Percentiles rank a stretch among this genome's conserved stretches.
Conservation (phyloP, 2,113 vertebrate genomes). For the Chascanopsetta lugubris region DNA sequence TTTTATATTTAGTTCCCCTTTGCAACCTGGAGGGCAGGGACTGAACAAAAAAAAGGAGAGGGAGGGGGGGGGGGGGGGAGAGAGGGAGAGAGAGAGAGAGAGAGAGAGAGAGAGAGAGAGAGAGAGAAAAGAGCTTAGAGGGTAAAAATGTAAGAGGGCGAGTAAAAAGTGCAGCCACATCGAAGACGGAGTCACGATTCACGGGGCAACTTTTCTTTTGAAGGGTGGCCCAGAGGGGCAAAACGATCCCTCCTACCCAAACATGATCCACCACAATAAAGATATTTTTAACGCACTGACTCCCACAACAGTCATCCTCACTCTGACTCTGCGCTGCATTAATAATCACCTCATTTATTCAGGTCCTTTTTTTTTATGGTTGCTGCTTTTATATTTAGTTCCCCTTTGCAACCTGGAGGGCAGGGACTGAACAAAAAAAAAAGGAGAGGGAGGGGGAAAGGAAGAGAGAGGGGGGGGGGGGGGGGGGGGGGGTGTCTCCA, state of each 20-base stretch:
- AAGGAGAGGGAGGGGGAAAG: conserved; percentile 44
- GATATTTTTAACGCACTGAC: conserved; percentile 82
- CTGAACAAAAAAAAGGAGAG: conserved; percentile 45
- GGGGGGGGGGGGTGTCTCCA: conserved; percentile 47
- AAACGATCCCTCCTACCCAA: conserved; percentile 81
- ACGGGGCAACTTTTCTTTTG: no score
- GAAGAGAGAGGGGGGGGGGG: no score
- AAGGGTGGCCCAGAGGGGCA: conserved; percentile 78
- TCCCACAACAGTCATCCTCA: conserved; percentile 60
- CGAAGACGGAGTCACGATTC: no score
- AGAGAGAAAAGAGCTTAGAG: no score
- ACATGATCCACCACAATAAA: conserved; percentile 82
- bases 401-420: conserved; percentile 50
- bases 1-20: conserved; percentile 26
- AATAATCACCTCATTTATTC: conserved; percentile 42
- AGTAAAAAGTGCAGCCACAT: no score
- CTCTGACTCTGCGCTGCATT: conserved; percentile 46
- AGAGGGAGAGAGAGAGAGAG: no score
- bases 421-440: conserved; percentile 45
- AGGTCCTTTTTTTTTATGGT: conserved; percentile 14
- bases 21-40: conserved; percentile 53
- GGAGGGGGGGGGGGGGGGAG: no score
- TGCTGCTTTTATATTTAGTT: conserved; percentile 24
- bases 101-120: no score
- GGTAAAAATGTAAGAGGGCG: no score